Evolutionary conservation across 1,140 invertebrate genomes (phyloP).

Genomic region (Drosophila obscura): DNA sequence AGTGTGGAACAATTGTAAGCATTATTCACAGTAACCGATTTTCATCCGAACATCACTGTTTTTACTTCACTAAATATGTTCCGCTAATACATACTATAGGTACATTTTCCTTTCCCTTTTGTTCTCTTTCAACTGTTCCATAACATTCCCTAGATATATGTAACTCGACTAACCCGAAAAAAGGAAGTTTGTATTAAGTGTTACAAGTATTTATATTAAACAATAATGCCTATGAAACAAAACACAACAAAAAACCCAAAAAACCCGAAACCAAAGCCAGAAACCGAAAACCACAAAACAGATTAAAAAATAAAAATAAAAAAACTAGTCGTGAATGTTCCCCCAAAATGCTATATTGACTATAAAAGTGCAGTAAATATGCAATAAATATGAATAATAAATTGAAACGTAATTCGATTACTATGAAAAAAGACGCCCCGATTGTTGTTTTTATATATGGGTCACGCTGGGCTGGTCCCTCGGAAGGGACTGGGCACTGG

Average conservation of each 20-base stretch:
- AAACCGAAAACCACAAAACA: neutral
- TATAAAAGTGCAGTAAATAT: slow-evolving; percentile 48
- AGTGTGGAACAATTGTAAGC: too few relatives aligned
- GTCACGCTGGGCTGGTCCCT: slow-evolving; percentile 16
- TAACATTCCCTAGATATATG: slow-evolving; percentile 22
- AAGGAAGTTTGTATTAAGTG: slow-evolving; percentile 49
- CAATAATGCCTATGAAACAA: slow-evolving; percentile 37
- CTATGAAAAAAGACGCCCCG: slow-evolving; percentile 34
- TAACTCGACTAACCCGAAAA: slow-evolving; percentile 42
- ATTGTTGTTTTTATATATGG: slow-evolving; percentile 35
- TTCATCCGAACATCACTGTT: too few relatives aligned
- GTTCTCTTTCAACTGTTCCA: neutral
- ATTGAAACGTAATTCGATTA: slow-evolving; percentile 63
- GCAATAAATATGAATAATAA: slow-evolving; percentile 64
- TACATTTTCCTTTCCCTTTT: neutral
- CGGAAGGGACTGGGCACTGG: neutral
- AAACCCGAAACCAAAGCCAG: slow-evolving; percentile 9
- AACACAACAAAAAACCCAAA: slow-evolving; percentile 5
- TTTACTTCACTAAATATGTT: neutral
- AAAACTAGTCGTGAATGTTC: slow-evolving; percentile 58
- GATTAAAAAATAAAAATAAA: slow-evolving; percentile 22
- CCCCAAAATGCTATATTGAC: slow-evolving; percentile 43
- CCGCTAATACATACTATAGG: too few relatives aligned
- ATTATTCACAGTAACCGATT: too few relatives aligned
- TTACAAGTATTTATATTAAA: slow-evolving; percentile 54